Evolutionary conservation across 2,113 vertebrate species (phyloP).

Genomic region (Corynorhinus townsendii): DNA sequence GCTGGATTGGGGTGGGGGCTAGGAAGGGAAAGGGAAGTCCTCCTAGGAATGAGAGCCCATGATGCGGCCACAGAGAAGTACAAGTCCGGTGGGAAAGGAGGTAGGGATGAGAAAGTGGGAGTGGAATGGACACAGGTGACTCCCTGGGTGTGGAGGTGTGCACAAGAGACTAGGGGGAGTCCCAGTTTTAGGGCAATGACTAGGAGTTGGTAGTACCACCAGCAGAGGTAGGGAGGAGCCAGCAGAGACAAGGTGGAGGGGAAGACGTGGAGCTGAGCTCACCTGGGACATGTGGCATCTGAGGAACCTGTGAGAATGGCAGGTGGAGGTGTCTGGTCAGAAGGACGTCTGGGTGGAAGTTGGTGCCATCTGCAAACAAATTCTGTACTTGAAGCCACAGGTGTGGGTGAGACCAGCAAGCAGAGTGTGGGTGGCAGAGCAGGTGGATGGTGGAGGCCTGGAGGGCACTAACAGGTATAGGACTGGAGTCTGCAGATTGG

Average conservation of each 20-base stretch:
- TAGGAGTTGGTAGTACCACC: background rate
- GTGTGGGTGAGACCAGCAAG: background rate
- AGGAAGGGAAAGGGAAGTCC: rapidly evolving
- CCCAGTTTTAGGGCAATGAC: background rate
- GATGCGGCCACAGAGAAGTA: background rate
- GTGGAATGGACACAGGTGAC: background rate
- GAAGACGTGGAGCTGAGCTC: background rate
- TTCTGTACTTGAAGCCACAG: background rate
- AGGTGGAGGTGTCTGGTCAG: background rate
- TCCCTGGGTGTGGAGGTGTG: background rate
- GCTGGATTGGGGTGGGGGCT: background rate
- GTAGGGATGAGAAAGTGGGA: background rate
- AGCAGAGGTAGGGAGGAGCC: background rate
- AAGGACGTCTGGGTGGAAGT: background rate
- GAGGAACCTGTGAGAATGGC: background rate
- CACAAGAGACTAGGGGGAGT: background rate
- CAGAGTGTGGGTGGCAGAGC: background rate
- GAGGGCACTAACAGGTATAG: background rate
- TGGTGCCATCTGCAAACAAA: background rate
- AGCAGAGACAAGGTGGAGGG: background rate
- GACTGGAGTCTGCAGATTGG: background rate
- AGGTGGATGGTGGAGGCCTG: background rate
- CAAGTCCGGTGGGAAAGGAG: background rate
- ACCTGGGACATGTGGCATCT: background rate
- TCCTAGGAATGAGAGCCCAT: background rate